Evolutionary conservation across 2,888 invertebrate species (phyloP), one percentile per base, ranked within the genome.

Genomic region (Pelosia muscerda): DNA sequence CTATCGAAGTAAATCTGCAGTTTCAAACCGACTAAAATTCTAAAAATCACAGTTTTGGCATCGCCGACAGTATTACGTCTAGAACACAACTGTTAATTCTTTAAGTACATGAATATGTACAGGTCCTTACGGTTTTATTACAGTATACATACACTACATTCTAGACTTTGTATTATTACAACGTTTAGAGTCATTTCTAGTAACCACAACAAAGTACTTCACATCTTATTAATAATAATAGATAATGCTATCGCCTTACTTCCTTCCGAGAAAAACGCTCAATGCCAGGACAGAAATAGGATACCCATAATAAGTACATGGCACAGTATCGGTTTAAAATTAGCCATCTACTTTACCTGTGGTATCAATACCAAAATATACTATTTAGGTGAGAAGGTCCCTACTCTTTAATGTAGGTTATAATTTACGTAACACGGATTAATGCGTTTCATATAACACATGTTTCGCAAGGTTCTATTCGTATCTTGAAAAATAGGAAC

Each of bases 351-450:
- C 72, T 62, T 65, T 61, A 49, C 34, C 10, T 62, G 26, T 59
- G 28, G 42, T 60, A 61, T 54, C 26, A 25, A 56, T 54, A 42
- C 55, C 54, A 2, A 10, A 38, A 38, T 31, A 49, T 53, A 65
- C 69, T 76, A 83, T 84, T 84, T 75, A 66, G 81, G 80, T 81
- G 71, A 84, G 83, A 86, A 86, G 84, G 85, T 80, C 83, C 54
- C 23, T 42, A 60, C 85, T 85, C 77, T 79, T 80, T 84, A 83
- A 76, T 69, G 68, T 63, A 85, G 85, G 77, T 84, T 83, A 85
- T 84, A 86, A 85, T 89, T 89, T 90, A 81, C 88, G 89, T 85
- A 90, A 91, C 86, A 82, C 81, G 81, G 84, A 87, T 88, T 87
- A 76, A 68, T 62, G 62, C 55, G 67, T 86, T 85, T 83, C 63